Conservation (phyloP, 2,888 invertebrate species). For the Lepidocyrtoides sp. region DNA sequence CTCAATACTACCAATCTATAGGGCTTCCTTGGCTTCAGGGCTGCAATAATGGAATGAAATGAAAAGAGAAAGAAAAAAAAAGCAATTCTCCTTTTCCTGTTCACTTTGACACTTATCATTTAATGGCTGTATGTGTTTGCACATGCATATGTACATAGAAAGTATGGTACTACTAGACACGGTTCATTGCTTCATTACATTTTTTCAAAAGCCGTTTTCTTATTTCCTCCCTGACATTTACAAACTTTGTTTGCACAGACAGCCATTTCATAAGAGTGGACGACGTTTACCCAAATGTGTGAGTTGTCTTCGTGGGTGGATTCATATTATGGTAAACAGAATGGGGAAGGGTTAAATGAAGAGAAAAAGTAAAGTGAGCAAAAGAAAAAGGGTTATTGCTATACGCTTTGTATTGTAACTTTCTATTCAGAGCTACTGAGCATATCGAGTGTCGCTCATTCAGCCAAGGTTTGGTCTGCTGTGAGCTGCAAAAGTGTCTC, state of each 20-base stretch:
- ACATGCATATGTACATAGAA: not conserved
- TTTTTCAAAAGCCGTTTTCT: not conserved
- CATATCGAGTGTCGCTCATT: constrained; percentile 21
- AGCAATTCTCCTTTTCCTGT: not conserved
- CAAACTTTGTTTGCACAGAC: constrained; percentile 31
- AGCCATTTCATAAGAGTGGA: not conserved
- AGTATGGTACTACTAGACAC: constrained; percentile 1
- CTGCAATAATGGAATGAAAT: constrained; percentile 56
- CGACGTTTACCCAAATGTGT: constrained; percentile 8
- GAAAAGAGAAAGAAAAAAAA: not conserved
- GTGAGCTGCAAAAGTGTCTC: constrained; percentile 59
- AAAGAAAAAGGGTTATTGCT: constrained; percentile 21
- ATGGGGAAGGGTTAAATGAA: constrained; percentile 32
- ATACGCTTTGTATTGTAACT: not conserved
- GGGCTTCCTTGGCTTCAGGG: not conserved
- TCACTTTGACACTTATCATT: not conserved
- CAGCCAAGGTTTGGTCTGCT: not conserved
- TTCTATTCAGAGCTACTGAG: not conserved
- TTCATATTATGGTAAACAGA: constrained; percentile 23
- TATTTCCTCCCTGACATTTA: constrained; percentile 35
- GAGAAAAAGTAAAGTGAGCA: constrained; percentile 15
- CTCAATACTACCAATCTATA: not conserved
- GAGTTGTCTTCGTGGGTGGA: not conserved
- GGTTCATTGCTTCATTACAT: constrained; percentile 70
- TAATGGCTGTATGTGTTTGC: not conserved